Conservation (phyloP, 2,888 invertebrate genomes). For the Acronicta aceris region DNA sequence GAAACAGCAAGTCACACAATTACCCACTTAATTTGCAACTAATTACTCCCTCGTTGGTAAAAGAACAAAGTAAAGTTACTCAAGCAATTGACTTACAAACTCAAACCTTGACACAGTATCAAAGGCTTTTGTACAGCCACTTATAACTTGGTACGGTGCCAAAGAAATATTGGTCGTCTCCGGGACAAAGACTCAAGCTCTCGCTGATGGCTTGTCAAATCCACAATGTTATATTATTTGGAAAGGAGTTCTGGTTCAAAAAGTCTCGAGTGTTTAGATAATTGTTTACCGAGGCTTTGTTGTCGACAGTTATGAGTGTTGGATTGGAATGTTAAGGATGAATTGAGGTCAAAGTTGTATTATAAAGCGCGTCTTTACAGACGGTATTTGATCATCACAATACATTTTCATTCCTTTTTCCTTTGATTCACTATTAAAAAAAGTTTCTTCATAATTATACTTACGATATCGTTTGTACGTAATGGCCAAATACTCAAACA, state of each 20-base stretch:
- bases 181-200: constrained; percentile 31
- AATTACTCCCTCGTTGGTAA: constrained; percentile 1
- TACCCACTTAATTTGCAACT: not conserved
- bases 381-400: too few relatives aligned
- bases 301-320: constrained; percentile 4
- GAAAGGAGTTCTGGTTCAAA: constrained; percentile 21
- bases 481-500: too few relatives aligned
- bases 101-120: constrained; percentile 53
- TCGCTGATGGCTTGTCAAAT: constrained; percentile 37
- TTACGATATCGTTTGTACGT: too few relatives aligned
- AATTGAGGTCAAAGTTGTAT: not conserved
- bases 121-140: constrained; percentile 36
- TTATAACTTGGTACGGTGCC: constrained; percentile 53
- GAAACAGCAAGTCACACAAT: not conserved
- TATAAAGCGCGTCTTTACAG: not conserved
- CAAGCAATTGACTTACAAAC: constrained; percentile 37
- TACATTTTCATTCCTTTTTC: too few relatives aligned
- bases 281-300: constrained; percentile 29
- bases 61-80: constrained; percentile 9
- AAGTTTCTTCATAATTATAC: too few relatives aligned
- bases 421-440: too few relatives aligned
- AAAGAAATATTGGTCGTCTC: constrained; percentile 50
- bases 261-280: constrained; percentile 16
- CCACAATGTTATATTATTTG: constrained; percentile 46
- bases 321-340: constrained; percentile 1